Conservation (phyloP, 2,888 invertebrate species). For the Pardosa pseudoannulata region DNA sequence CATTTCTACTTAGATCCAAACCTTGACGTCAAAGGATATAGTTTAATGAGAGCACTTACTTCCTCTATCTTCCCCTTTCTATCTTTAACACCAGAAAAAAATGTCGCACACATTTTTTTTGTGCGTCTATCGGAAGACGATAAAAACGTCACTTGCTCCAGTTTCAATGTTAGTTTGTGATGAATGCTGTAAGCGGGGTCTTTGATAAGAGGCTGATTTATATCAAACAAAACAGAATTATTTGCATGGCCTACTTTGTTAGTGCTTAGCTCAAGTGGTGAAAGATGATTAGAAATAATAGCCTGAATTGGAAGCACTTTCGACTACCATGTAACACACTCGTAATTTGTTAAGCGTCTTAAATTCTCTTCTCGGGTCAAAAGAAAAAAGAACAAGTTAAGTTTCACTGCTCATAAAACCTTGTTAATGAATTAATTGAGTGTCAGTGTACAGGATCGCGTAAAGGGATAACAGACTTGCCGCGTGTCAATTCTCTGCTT, state of each 20-base stretch:
- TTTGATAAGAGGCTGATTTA: slow-evolving; percentile 50
- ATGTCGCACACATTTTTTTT: not conserved
- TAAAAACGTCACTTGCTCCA: slow-evolving; percentile 32
- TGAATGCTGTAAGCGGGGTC: slow-evolving; percentile 4
- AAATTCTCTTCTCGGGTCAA: not conserved
- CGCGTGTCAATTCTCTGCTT: too few species aligned
- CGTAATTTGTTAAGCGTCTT: not conserved
- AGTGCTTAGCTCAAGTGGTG: slow-evolving; percentile 36
- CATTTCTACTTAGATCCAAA: slow-evolving; percentile 9
- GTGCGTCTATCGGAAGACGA: slow-evolving; percentile 11
- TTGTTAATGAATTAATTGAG: not conserved
- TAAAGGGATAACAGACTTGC: too few species aligned
- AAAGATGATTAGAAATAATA: slow-evolving; percentile 45
- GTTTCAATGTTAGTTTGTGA: slow-evolving; percentile 50
- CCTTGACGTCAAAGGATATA: slow-evolving; percentile 26
- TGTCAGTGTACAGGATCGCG: too few species aligned
- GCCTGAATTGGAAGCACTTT: slow-evolving; percentile 46
- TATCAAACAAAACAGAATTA: slow-evolving; percentile 17
- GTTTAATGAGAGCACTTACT: slow-evolving; percentile 29
- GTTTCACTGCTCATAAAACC: not conserved
- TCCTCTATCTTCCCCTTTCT: slow-evolving; percentile 12
- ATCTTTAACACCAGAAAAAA: slow-evolving; percentile 19
- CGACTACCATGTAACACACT: slow-evolving; percentile 14
- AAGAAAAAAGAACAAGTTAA: not conserved
- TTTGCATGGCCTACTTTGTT: slow-evolving; percentile 59